A percentile compares a stretch with the other conserved stretches of the same genome.
These are phyloP conservation scores for Lysandra coridon DNA, from an alignment of 2,888 invertebrate genomes.

Conservation along the genomic window DNA sequence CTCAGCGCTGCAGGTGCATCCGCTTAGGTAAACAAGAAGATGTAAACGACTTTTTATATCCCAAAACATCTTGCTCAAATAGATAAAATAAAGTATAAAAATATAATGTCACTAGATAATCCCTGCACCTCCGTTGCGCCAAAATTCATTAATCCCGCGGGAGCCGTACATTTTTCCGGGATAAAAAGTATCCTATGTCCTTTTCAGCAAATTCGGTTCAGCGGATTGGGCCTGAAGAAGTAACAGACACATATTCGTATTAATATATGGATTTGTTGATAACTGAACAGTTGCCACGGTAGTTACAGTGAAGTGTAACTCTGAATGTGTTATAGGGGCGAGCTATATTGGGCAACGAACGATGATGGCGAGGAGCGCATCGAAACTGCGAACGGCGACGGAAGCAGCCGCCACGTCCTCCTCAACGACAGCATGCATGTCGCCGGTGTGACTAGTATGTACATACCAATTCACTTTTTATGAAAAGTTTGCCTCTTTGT, in stretches of 20 bases:
- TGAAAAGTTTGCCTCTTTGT: too few relatives aligned
- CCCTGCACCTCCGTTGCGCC: too few relatives aligned
- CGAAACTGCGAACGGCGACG: constrained; percentile 85
- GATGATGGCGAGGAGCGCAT: constrained; percentile 68
- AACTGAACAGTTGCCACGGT: background rate
- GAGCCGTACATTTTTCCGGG: too few relatives aligned
- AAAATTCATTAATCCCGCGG: too few relatives aligned
- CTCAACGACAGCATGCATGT: constrained; percentile 53
- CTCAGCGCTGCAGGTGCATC: constrained; percentile 81
- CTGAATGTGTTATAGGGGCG: constrained; percentile 60
- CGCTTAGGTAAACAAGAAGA: constrained; percentile 65
- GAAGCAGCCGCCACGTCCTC: constrained; percentile 66
- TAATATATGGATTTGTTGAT: too few relatives aligned
- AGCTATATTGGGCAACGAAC: constrained; percentile 80
- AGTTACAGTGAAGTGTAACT: background rate
- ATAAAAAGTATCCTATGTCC: too few relatives aligned
- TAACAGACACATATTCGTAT: too few relatives aligned
- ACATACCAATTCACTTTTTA: constrained; percentile 32
- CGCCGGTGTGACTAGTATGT: constrained; percentile 56
- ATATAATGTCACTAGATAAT: too few relatives aligned
- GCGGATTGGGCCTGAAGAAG: too few relatives aligned
- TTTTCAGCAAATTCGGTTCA: too few relatives aligned
- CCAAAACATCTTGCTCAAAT: background rate
- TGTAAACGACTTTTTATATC: background rate
- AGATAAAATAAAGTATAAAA: too few relatives aligned